phyloP scores from a whole-genome alignment of 2,888 invertebrate species.

The Perithous albicinctus region DNA sequence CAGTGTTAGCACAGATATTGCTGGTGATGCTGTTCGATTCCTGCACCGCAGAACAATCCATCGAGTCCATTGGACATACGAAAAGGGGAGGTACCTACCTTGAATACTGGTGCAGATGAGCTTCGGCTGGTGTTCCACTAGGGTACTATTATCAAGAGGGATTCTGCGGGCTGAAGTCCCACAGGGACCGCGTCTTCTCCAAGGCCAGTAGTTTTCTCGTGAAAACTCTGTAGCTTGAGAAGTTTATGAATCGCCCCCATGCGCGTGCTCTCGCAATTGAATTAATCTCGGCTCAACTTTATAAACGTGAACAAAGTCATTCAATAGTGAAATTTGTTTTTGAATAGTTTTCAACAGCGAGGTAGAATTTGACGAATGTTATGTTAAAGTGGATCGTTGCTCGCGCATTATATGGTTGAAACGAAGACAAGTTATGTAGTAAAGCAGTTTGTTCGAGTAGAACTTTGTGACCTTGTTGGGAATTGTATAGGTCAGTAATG shows the following conservation, averaged over 20 bases:
- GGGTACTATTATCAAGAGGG: neutral
- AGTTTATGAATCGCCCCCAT: conserved; percentile 15
- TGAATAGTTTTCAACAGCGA: neutral
- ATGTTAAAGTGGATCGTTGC: neutral
- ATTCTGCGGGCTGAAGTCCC: neutral
- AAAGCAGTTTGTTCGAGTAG: conserved; percentile 2
- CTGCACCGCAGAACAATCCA: conserved; percentile 28
- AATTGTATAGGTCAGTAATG: neutral
- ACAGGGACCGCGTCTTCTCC: neutral
- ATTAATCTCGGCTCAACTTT: conserved; percentile 23
- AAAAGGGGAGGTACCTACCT: neutral
- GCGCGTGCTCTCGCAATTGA: neutral
- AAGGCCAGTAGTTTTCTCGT: neutral
- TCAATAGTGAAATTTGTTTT: conserved; percentile 25
- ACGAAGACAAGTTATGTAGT: neutral
- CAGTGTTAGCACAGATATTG: conserved; percentile 1
- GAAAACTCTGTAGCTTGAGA: neutral
- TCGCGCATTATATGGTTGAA: neutral
- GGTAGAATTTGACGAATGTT: conserved; percentile 6
- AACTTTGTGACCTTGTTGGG: neutral
- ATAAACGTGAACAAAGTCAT: conserved; percentile 5
- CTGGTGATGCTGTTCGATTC: conserved; percentile 30
- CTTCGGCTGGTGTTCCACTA: neutral
- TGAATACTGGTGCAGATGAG: neutral
- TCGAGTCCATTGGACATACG: neutral